Evolutionary conservation across 2,888 invertebrate genomes (phyloP).

Genomic region (Cabera pusaria): DNA sequence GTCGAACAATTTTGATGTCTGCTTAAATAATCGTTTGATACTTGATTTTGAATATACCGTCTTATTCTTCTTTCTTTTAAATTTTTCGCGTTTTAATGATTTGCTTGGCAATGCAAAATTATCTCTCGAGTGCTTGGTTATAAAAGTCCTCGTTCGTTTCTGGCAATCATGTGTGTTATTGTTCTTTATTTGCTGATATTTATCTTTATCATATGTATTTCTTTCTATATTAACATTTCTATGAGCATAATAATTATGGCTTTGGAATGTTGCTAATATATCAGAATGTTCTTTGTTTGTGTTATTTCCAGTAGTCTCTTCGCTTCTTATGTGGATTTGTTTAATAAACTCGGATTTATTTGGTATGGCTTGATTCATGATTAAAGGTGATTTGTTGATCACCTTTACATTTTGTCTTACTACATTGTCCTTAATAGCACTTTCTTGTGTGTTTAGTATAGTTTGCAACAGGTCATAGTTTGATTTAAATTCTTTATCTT

Average conservation of each 20-base stretch:
- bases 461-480: conserved; percentile 62
- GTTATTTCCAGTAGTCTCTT: too few species aligned
- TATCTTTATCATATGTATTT: not conserved
- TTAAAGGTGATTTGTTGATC: conserved; percentile 2
- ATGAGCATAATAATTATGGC: conserved; percentile 42
- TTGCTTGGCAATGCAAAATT: conserved; percentile 38
- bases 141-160: conserved; percentile 33
- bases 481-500: conserved; percentile 39
- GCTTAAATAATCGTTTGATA: conserved; percentile 17
- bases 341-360: too few species aligned
- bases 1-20: conserved; percentile 17
- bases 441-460: conserved; percentile 41
- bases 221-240: conserved; percentile 7
- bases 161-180: not conserved
- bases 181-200: not conserved
- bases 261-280: conserved; percentile 45
- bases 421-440: conserved; percentile 2
- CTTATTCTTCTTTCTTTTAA: conserved; percentile 3
- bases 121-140: conserved; percentile 46
- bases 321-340: too few species aligned
- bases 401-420: conserved; percentile 1
- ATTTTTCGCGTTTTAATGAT: conserved; percentile 6
- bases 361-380: conserved; percentile 5
- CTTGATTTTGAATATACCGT: conserved; percentile 5
- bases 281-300: conserved; percentile 24